Conservation (phyloP, 2,113 vertebrate genomes). For the Festucalex cinctus region DNA sequence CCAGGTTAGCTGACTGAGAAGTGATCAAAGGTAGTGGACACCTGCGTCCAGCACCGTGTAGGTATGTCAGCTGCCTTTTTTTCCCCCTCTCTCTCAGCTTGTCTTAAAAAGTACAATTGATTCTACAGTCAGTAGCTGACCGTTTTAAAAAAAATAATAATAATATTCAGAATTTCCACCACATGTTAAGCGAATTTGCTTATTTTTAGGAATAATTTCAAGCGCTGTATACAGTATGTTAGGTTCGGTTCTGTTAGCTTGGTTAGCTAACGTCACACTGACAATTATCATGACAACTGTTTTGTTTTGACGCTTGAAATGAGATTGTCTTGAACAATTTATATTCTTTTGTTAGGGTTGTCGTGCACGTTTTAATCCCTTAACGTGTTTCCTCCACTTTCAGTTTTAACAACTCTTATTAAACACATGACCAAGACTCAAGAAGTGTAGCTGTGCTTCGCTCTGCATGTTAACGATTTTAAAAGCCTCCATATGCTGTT, state of each 20-base stretch:
- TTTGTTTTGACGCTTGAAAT: neutral
- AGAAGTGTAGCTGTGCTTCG: constrained; percentile 43
- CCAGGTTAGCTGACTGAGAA: neutral
- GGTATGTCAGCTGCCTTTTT: constrained; percentile 38
- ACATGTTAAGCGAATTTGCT: neutral
- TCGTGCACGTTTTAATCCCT: neutral
- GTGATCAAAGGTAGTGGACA: constrained; percentile 33
- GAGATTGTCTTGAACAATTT: neutral
- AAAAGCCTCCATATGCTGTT: constrained; percentile 33
- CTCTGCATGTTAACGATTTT: constrained; percentile 13
- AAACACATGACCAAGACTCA: neutral
- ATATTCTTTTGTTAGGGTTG: neutral
- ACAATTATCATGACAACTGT: neutral
- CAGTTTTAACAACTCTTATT: neutral
- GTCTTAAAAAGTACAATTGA: neutral
- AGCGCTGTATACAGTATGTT: neutral
- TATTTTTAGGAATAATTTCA: neutral
- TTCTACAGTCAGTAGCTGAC: too few relatives aligned
- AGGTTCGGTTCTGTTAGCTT: neutral
- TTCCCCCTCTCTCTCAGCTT: neutral
- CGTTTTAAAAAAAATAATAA: neutral
- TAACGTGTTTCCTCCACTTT: neutral
- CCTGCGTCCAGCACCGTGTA: constrained; percentile 5
- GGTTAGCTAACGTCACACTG: neutral
- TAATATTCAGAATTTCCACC: neutral